Evolutionary conservation across 2,888 invertebrate genomes (phyloP), one percentile per base, ranked within the genome.

Genomic region (Sesamia inferens): DNA sequence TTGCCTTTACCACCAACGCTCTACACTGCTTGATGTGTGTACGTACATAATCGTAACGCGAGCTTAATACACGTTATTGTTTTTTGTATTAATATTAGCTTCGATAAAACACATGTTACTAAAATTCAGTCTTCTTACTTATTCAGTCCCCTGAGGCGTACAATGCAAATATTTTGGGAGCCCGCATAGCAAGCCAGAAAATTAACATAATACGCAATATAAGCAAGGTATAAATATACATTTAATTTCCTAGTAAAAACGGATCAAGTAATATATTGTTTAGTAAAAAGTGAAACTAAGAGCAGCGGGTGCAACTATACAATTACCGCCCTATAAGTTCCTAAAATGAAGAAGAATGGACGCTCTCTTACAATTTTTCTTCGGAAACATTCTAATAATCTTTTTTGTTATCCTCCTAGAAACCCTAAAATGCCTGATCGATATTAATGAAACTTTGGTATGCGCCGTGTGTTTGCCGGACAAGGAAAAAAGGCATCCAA

Each of bases 101-200:
- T 62, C 31, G 6, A 31, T 51, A 63, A 68, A 74, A 48, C 19
- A 67, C 58, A 44, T 39, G 42, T 74, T 70, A 82, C 80, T 62
- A 68, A 76, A 80, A 76, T 75, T 74, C 75, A 19, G 48, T 51
- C 39, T 58, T 51, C 64, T 58, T 31, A 31, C 31, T 31, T 66
- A 68, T 70, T 77, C 70, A 66, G 77, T 72, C 63, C 57, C 1
- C 64, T 73, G 65, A 65, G 44, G 59, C 67, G 65, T 63, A 74
- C 65, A 74, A 76, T 72, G 71, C 44, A 70, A 82, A 77, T 77
- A 68, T 76, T 69, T 61, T 48, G 39, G 31, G 13, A 62, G 24
- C 51, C 67, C 51, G 69, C 66, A 71, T 48, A 13, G n/a, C 44
- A 71, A 58, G 54, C 24, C 24, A 22, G n/a, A 31, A 31, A 61